Base-by-base conservation (phyloP, 2,797 vertebrate species). In the Brachyalestes nurse region DNA sequence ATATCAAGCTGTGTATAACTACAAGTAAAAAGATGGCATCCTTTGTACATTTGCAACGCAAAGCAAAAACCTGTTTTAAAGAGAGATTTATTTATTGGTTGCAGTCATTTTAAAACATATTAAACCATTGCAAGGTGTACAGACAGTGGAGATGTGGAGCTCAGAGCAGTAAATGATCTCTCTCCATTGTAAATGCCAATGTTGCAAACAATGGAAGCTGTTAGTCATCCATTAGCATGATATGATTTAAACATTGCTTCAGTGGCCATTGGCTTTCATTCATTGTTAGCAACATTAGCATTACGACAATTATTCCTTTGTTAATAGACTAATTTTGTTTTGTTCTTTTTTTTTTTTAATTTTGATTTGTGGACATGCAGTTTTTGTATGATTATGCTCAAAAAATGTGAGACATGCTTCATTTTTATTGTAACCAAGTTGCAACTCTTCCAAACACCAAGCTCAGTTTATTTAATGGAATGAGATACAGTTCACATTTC, bases 81-180 rank as follows among this genome's bases (percentile, higher is more conserved):
- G 53, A 77, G 53, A 42, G 71, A 72, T 81, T 82, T 82, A 82
- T 81, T 82, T 82, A 75, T 82, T 65, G 49, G 65, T 62, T 55
- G 45, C 38, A 55, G 51, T 38, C 60, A 76, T 45, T 76, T 45
- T 28, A 12, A 58, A 23, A 42, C 21, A 16, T 21, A 58, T 40
- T 73, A 42, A 23, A 61, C 14, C 66, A 45, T 55, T 55, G 51
- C 66, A 62, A 47, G 67, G 61, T 76, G 66, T 34, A 72, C 57
- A 72, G 17, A 19, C 23, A 23, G 47, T 45, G 53, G 73, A 28
- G 23, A 25, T 19, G 19, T 51, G 38, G 34, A 72, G 16, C 47
- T 71, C 34, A 77, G 51, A 13, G 45, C 78, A n/a, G 28, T 73
- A 1, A 42, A 49, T 19, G n/a, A 13, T 51, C 47, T 51, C 47